phyloP scores from a whole-genome alignment of 2,888 invertebrate genomes.

The Agonopterix heracliana region DNA sequence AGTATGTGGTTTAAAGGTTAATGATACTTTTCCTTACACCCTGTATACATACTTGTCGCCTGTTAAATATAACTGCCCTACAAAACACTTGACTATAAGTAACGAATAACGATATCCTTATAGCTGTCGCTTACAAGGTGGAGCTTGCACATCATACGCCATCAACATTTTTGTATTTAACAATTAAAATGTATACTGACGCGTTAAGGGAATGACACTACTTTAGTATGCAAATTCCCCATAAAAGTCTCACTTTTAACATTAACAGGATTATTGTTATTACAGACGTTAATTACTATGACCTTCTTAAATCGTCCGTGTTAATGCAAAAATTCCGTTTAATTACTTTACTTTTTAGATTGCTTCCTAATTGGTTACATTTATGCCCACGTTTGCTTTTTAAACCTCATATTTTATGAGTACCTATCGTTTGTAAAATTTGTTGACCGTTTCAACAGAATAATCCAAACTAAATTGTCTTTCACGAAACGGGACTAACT shows the following conservation, averaged over 20 bases:
- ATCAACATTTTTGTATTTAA: constrained; percentile 29
- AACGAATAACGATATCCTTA: no score
- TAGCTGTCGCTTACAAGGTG: no score
- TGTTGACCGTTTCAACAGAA: no score
- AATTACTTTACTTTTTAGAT: not conserved
- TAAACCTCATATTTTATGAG: constrained; percentile 36
- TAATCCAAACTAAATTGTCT: no score
- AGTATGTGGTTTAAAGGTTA: no score
- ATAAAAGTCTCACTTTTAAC: constrained; percentile 45
- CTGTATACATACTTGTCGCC: no score
- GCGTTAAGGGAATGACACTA: constrained; percentile 16
- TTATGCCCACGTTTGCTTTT: not conserved
- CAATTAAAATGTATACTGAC: constrained; percentile 38
- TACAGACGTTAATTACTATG: constrained; percentile 61
- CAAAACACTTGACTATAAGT: no score
- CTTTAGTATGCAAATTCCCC: constrained; percentile 45
- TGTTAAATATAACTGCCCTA: no score
- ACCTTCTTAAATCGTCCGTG: constrained; percentile 53
- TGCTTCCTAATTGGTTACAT: not conserved
- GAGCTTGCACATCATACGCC: no score
- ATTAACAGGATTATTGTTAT: constrained; percentile 55
- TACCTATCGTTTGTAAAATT: no score
- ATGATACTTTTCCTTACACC: no score
- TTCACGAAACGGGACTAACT: not conserved
- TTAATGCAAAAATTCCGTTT: constrained; percentile 39